These are phyloP conservation scores for Acrossocheilus wenchowensis DNA, from an alignment of 2,797 vertebrate species.

Conservation along the genomic window DNA sequence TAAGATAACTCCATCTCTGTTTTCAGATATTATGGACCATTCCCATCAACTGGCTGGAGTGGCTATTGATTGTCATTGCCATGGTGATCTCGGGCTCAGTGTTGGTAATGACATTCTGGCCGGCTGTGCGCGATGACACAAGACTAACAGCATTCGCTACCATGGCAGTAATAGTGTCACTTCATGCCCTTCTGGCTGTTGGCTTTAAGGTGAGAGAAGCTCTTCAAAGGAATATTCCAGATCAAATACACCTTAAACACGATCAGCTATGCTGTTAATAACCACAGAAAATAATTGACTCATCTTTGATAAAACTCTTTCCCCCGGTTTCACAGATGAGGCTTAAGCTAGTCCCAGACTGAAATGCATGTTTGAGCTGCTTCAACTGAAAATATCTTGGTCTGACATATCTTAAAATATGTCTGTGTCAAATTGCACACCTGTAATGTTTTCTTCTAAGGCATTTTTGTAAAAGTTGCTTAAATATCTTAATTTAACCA, in stretches of 20 bases:
- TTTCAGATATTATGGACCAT: conserved; percentile 85
- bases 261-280: neutral
- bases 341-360: too few species aligned
- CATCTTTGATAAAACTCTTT: neutral
- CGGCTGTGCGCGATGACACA: conserved; percentile 80
- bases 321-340: too few species aligned
- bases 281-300: neutral
- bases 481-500: too few species aligned
- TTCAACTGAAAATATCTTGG: too few species aligned
- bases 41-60: conserved; percentile 80
- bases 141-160: conserved; percentile 74
- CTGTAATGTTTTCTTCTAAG: too few species aligned
- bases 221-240: neutral
- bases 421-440: too few species aligned
- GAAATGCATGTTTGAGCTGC: too few species aligned
- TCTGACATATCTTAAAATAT: too few species aligned
- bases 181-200: conserved; percentile 84
- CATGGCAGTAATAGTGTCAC: conserved; percentile 74
- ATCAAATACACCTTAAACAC: neutral
- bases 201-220: conserved; percentile 83
- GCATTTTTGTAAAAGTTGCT: too few species aligned
- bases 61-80: conserved; percentile 81
- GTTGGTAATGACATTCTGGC: conserved; percentile 87
- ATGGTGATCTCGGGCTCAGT: conserved; percentile 81
- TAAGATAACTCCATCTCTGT: neutral